Conservation (phyloP, 2,113 vertebrate species). For the Podiceps cristatus region DNA sequence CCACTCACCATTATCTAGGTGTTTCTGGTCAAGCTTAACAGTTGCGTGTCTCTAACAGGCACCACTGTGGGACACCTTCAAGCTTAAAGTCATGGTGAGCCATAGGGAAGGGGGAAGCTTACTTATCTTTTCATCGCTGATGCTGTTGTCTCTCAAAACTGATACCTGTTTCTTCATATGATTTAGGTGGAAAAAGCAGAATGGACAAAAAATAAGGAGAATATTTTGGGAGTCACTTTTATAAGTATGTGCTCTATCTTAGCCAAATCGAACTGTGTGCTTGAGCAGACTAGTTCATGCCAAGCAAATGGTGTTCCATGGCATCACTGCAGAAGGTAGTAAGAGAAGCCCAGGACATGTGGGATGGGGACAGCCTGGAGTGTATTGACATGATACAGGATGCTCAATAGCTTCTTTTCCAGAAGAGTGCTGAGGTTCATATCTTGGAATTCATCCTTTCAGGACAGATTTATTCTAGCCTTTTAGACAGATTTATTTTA, state of each 20-base stretch:
- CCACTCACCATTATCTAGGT: background rate
- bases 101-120: background rate
- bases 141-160: background rate
- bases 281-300: background rate
- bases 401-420: background rate
- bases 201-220: background rate
- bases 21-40: background rate
- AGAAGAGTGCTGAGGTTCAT: background rate
- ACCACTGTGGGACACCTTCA: background rate
- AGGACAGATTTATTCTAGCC: background rate
- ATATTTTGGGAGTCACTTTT: background rate
- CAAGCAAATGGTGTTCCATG: background rate
- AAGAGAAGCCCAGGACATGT: accelerated
- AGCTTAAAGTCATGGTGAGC: background rate
- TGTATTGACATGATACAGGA: background rate
- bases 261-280: background rate
- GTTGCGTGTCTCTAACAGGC: background rate
- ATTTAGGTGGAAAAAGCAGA: background rate
- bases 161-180: background rate
- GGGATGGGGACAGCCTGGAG: background rate
- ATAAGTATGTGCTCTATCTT: background rate
- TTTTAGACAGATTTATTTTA: background rate
- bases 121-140: background rate
- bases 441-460: background rate
- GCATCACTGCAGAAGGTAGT: background rate